phyloP scores from a whole-genome alignment of 2,113 vertebrate species.

The Alethe castanea region DNA sequence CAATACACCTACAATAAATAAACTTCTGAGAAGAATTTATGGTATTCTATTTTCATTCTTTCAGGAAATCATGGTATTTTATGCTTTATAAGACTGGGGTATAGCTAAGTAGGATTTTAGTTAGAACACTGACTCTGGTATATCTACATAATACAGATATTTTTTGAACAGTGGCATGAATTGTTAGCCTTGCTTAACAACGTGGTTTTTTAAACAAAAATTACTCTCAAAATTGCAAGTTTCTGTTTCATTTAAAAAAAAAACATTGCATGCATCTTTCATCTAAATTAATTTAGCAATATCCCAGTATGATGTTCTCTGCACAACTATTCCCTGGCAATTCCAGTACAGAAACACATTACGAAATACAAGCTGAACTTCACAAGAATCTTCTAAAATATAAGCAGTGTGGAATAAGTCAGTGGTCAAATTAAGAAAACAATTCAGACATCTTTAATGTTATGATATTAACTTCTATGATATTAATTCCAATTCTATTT shows the following conservation, averaged over 20 bases:
- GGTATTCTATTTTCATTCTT: not conserved
- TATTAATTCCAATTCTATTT: not conserved
- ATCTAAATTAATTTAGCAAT: not conserved
- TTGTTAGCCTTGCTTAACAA: not conserved
- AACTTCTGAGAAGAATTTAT: not conserved
- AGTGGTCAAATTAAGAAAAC: not conserved
- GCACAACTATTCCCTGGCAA: not conserved
- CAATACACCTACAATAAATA: not conserved
- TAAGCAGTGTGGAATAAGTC: not conserved
- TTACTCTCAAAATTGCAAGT: not conserved
- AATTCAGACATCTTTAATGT: not conserved
- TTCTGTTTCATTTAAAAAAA: not conserved
- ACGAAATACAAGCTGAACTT: not conserved
- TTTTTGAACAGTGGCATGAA: not conserved
- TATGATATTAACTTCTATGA: not conserved
- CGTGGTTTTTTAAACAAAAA: not conserved
- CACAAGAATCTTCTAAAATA: not conserved
- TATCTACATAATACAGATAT: not conserved
- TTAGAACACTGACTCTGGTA: not conserved
- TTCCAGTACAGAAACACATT: not conserved
- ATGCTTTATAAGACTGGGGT: not conserved
- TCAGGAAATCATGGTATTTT: not conserved
- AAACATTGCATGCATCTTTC: not conserved
- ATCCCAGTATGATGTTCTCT: not conserved
- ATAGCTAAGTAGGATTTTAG: not conserved